Conservation (phyloP, 2,113 vertebrate species). For the Genyomyrus donnyi region DNA sequence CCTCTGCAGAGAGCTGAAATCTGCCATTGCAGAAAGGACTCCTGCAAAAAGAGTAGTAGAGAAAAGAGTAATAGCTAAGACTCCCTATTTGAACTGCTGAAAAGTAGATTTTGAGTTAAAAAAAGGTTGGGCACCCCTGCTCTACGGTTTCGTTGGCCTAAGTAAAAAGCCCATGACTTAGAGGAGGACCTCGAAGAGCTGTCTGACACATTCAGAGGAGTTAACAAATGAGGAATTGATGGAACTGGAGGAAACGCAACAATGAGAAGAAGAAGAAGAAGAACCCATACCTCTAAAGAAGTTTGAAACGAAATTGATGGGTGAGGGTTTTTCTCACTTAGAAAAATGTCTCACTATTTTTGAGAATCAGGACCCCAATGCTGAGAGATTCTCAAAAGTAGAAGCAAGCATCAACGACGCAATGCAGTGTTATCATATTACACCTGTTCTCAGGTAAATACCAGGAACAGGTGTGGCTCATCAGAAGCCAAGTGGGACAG, state of each 20-base stretch:
- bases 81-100: too few species aligned
- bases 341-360: not conserved
- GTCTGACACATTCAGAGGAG: not conserved
- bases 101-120: too few species aligned
- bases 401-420: not conserved
- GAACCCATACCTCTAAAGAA: not conserved
- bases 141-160: too few species aligned
- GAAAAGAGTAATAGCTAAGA: too few species aligned
- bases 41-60: too few species aligned
- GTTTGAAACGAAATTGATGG: not conserved
- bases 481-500: too few species aligned
- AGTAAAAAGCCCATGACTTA: not conserved
- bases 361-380: not conserved
- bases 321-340: not conserved
- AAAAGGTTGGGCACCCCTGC: too few species aligned
- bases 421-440: not conserved
- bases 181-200: not conserved
- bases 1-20: too few species aligned
- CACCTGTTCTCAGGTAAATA: too few species aligned
- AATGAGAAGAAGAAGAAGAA: not conserved
- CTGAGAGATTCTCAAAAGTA: not conserved
- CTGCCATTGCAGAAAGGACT: too few species aligned
- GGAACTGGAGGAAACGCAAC: not conserved
- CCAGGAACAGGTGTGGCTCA: too few species aligned
- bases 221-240: not conserved